Base-by-base conservation (phyloP, 2,888 invertebrate species). In the Ctena decussata region DNA sequence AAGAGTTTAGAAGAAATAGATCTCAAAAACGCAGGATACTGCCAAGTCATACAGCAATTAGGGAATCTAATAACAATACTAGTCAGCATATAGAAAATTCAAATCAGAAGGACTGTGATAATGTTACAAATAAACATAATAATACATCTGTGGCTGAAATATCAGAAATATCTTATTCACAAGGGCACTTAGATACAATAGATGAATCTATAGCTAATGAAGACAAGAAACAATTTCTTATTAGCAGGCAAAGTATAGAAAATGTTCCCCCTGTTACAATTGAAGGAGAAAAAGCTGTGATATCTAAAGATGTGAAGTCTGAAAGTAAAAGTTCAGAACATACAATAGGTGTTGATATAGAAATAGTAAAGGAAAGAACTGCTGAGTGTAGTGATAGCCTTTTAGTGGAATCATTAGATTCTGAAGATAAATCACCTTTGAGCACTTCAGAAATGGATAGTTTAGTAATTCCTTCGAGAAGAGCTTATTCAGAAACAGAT, bases 131-230 rank as follows among this genome's bases (percentile, higher is more conserved):
- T 41, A 41, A 12, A 41, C 41, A 15, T 46, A n/a, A 21, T 46
- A 12, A 5, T 12, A 21, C 2, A 2, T 5, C 46, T 15, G 21
- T 41, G 6, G 60, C 39, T 27, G 79, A 80, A 41, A n/a, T 18
- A 65, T 65, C 44, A 65, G 73, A 30, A n/a, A 60, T 35, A 65
- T 46, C 79, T 6, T 32, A 60, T 6, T 65, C 79, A 65, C 35
- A 41, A 27, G 39, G 44, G n/a, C 1, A 32, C 1, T 24, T 65
- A n/a, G 18, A 30, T 35, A 65, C 35, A 65, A 30, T 65, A 35
- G 65, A 35, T 65, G 65, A 65, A 65, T 65, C 65, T 65, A 65
- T 11, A 35, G 12, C 57, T 27, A n/a, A 57, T 12, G 15, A 8
- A 8, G 8, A n/a, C 8, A 57, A 18, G 3, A 57, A 24, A 57